Base-by-base conservation (phyloP, 2,113 vertebrate species). In the Balaenoptera acutorostrata region DNA sequence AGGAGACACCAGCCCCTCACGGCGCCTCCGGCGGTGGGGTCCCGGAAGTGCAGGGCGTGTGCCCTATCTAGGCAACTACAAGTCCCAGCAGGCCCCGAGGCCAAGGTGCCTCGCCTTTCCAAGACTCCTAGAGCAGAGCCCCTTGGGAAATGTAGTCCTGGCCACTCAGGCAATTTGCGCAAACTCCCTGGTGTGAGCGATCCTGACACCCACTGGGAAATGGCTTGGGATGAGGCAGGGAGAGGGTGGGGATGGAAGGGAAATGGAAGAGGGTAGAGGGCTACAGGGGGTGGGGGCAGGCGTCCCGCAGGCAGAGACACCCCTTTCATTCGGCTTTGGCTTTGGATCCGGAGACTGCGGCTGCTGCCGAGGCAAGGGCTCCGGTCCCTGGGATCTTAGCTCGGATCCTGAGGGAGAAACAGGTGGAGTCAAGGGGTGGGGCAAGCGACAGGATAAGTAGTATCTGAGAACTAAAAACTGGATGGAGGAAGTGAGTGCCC, bases 381-480 rank as follows among this genome's bases (percentile, higher is more conserved):
- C 97, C 96, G 1, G 98, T 95, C 80, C 98, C 98, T 69, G 98
- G 98, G 95, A 98, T 97, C 97, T 98, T 98, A 75, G 98, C 97
- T 97, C 97, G 96, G 94, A 98, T 98, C 97, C 98, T 98, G 94
- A 36, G 39, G 91, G 18, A 93, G 31, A 95, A 93, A 92, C 9
- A 41, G 55, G 41, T 61, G 29, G 31, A 63, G 36, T 93, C 41
- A 94, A 4, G 5, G 41, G 27, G 46, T 86, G 41, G 75, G 61
- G 31, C 29, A 71, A n/a, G 14, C 57, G 29, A 71, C 8, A 3
- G 18, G 5, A 11, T 1, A 20, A 36, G 18, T 6, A n/a, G 18
- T 5, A n/a, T 49, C 10, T 9, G 33, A 36, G 52, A n/a, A 74
- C 25, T 25, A 20, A 11, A 44, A 23, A 39, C 29, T 12, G 15